Base-by-base conservation (phyloP, 2,888 invertebrate genomes). In the Eretmocerus hayati region DNA sequence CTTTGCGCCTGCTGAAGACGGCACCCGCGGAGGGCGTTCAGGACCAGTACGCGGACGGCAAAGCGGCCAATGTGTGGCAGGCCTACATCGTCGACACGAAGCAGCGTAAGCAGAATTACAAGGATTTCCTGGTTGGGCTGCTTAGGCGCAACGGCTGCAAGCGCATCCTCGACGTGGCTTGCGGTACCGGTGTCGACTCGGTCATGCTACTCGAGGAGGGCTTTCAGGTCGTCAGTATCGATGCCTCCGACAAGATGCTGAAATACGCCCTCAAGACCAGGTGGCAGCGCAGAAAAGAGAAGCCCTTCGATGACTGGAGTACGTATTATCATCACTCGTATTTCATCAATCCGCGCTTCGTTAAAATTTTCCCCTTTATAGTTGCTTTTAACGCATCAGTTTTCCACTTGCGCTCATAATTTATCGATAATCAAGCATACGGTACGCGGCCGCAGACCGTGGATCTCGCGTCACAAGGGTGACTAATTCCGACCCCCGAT, bases 171-270 rank as follows among this genome's bases (percentile, higher is more conserved):
- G 92, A 92, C 66, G 88, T 87, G 1, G 91, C 92, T 4, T 92
- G 91, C 61, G 92, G 92, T 5, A 91, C 90, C 4, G 92, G 92
- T 11, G 83, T 92, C 48, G 92, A 92, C 70, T 91, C 91, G 0
- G 82, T 90, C 63, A 85, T 92, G 87, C 71, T 92, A 40, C 72
- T 92, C 18, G 88, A 91, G 61, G 90, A 90, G 69, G 90, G 90
- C 0, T 92, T 90, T 68, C 78, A 86, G 55, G 83, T 92, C 23
- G 84, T 85, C 2, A 91, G 91, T 0, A 83, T 87, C 4, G 92
- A 92, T 72, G 91, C 90, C 0, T 91, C 91, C 0, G 91, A 92
- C 67, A 90, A 91, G 73, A 92, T 92, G 92, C 70, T 92, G 62
- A 92, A 92, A 64, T 84, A 89, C 66, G 91, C 92, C 0, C 73